phyloP scores from a whole-genome alignment of 2,113 vertebrate species.

The Taurulus bubalis region DNA sequence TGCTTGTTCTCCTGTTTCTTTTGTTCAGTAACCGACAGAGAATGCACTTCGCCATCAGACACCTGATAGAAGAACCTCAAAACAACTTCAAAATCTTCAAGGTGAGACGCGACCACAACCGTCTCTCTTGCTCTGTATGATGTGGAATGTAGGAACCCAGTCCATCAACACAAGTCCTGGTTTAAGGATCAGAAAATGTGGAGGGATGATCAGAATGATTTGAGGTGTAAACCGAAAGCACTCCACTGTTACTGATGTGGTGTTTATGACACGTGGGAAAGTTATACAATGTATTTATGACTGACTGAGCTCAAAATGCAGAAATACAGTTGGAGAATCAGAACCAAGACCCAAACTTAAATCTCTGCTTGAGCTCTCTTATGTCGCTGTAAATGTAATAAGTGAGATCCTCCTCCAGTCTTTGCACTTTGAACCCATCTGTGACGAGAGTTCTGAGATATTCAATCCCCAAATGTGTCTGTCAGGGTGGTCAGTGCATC shows the following conservation, averaged over 20 bases:
- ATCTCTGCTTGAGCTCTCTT: background rate
- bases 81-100: conserved; percentile 99
- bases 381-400: background rate
- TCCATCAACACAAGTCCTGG: background rate
- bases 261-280: background rate
- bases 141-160: background rate
- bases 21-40: conserved; percentile 91
- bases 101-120: conserved; percentile 78
- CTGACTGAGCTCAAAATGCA: background rate
- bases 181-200: background rate
- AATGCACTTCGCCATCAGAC: conserved; percentile 97
- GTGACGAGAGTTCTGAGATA: background rate
- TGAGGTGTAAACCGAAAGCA: background rate
- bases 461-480: background rate
- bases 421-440: background rate
- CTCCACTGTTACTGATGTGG: too few relatives aligned
- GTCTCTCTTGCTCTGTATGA: background rate
- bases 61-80: conserved; percentile 95
- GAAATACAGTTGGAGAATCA: background rate
- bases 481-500: conserved; percentile 93
- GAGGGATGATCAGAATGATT: background rate
- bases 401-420: background rate
- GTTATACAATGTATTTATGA: background rate
- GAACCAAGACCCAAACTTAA: background rate
- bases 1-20: conserved; percentile 2